phyloP scores from a whole-genome alignment of 2,888 invertebrate genomes.

The Dicycla oo region DNA sequence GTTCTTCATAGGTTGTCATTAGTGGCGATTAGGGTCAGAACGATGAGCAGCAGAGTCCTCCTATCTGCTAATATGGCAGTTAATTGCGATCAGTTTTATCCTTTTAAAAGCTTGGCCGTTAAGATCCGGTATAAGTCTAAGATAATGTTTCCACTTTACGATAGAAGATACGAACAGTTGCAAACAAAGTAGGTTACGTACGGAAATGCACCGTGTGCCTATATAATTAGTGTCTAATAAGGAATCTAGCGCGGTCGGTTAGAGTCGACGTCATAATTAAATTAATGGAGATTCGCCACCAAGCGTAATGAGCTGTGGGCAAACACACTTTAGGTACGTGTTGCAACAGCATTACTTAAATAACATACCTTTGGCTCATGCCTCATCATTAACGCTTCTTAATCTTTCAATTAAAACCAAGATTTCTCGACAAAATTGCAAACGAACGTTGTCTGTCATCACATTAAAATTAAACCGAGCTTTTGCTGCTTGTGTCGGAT shows the following conservation, averaged over 20 bases:
- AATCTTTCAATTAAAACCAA: slow-evolving; percentile 55
- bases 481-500: slow-evolving; percentile 21
- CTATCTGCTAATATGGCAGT: no score
- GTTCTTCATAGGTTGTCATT: no score
- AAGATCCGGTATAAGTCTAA: no score
- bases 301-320: slow-evolving; percentile 55
- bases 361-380: slow-evolving; percentile 17
- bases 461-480: slow-evolving; percentile 34
- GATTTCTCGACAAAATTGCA: slow-evolving; percentile 45
- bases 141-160: no score
- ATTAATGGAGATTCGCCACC: slow-evolving; percentile 56
- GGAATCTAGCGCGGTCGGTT: slow-evolving; percentile 61
- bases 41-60: no score
- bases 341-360: slow-evolving; percentile 27
- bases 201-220: slow-evolving; percentile 52
- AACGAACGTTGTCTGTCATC: slow-evolving; percentile 11
- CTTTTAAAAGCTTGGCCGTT: no score
- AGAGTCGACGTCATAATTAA: slow-evolving; percentile 59
- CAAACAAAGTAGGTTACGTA: slow-evolving; percentile 40
- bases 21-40: no score
- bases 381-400: slow-evolving; percentile 38
- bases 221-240: slow-evolving; percentile 60
- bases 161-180: background rate
- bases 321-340: slow-evolving; percentile 28
- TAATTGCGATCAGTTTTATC: no score